phyloP scores from a whole-genome alignment of 37 sponge, comb jelly and placozoan genomes.

The Mnemiopsis leidyi region DNA sequence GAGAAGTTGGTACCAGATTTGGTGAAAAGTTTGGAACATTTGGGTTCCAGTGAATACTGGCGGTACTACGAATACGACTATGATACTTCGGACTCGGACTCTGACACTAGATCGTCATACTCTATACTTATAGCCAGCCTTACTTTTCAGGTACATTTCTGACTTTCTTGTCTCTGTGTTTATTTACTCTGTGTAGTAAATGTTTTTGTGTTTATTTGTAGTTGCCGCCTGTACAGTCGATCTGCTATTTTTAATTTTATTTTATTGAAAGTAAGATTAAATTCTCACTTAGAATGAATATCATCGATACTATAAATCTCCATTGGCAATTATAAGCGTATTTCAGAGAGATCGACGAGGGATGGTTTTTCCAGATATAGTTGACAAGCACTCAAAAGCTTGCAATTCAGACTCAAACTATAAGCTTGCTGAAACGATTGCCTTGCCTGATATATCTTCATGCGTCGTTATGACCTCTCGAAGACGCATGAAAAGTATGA shows the following conservation, averaged over 20 bases:
- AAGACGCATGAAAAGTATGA: background rate
- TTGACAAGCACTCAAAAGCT: background rate
- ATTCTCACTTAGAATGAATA: too few relatives aligned
- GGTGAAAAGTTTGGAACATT: conserved; percentile 38
- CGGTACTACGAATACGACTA: conserved; percentile 14
- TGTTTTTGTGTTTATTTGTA: too few relatives aligned
- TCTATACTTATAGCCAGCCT: conserved; percentile 64
- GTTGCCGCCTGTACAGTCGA: too few relatives aligned
- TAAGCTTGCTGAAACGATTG: background rate
- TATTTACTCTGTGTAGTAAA: too few relatives aligned
- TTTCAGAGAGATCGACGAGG: conserved; percentile 28
- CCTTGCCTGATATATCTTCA: conserved; percentile 19
- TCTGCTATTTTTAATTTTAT: too few relatives aligned
- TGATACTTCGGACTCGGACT: background rate
- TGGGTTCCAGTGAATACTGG: conserved; percentile 34
- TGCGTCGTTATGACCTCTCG: conserved; percentile 56
- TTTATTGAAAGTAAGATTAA: too few relatives aligned
- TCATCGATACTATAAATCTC: too few relatives aligned
- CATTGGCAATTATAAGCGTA: too few relatives aligned
- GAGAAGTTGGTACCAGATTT: background rate
- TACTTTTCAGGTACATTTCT: conserved; percentile 23
- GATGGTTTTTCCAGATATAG: conserved; percentile 49
- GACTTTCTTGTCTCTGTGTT: too few relatives aligned
- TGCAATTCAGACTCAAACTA: conserved; percentile 5
- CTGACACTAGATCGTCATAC: conserved; percentile 36